Percentiles rank a stretch among this genome's conserved stretches.
Conservation (phyloP, 2,888 invertebrate species). For the Tinea trinotella region DNA sequence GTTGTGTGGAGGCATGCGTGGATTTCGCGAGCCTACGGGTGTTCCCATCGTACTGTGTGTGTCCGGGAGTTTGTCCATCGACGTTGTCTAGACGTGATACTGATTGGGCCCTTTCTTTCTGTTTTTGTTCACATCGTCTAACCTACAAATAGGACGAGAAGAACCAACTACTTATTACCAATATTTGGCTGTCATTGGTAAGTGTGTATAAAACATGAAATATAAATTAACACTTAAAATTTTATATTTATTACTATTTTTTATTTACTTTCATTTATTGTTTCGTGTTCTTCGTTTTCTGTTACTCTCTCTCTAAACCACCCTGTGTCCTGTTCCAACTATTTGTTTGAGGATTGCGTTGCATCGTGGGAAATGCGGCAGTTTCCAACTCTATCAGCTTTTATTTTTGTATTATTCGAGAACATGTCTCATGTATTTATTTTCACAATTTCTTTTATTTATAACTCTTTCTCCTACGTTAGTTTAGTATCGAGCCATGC, state of each 20-base stretch:
- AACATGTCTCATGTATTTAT: slow-evolving; percentile 6
- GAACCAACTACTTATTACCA: slow-evolving; percentile 95
- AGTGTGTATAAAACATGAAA: slow-evolving; percentile 76
- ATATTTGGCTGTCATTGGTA: slow-evolving; percentile 96
- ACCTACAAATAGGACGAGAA: slow-evolving; percentile 89
- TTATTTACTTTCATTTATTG: slow-evolving; percentile 44
- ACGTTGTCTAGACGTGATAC: slow-evolving; percentile 61
- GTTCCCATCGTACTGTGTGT: slow-evolving; percentile 42
- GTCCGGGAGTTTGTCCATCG: slow-evolving; percentile 46
- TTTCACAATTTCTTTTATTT: slow-evolving; percentile 36
- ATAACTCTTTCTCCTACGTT: slow-evolving; percentile 35
- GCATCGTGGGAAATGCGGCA: slow-evolving; percentile 70
- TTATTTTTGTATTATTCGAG: slow-evolving; percentile 25
- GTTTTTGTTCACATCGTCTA: slow-evolving; percentile 79
- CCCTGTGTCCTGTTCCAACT: slow-evolving; percentile 14
- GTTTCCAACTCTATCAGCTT: slow-evolving; percentile 30
- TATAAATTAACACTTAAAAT: slow-evolving; percentile 67
- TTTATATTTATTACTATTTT: slow-evolving; percentile 30
- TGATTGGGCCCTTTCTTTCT: slow-evolving; percentile 75
- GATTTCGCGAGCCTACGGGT: slow-evolving; percentile 36
- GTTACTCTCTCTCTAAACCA: background rate
- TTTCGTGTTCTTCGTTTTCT: slow-evolving; percentile 31
- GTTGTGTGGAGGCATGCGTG: slow-evolving; percentile 36
- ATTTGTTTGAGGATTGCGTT: slow-evolving; percentile 47
- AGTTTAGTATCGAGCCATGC: slow-evolving; percentile 50